Conservation (phyloP, 2,113 vertebrate species). For the Chloebia gouldiae region DNA sequence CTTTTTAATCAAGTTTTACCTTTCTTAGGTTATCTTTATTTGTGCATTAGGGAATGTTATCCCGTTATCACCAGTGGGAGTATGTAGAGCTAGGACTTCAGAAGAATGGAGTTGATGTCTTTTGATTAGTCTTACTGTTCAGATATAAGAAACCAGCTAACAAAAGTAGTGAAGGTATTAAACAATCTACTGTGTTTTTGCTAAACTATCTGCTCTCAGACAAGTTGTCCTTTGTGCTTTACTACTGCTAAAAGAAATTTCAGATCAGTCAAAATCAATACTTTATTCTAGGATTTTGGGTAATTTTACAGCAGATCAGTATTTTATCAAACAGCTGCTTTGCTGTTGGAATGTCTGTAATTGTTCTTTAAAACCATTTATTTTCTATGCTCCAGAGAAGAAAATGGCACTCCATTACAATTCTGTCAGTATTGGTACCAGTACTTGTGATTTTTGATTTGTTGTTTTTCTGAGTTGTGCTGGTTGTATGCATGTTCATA, state of each 20-base stretch:
- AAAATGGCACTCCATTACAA: neutral
- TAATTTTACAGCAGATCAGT: neutral
- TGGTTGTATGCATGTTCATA: neutral
- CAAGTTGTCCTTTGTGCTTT: neutral
- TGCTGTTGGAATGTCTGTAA: neutral
- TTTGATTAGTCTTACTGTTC: neutral
- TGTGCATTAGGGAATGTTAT: fast-evolving
- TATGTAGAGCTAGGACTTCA: neutral
- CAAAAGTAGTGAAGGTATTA: neutral
- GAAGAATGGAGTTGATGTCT: neutral
- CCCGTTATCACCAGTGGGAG: neutral
- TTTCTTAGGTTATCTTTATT: neutral
- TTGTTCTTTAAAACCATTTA: neutral
- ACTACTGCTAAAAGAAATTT: neutral
- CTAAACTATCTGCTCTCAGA: neutral
- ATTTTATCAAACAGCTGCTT: neutral
- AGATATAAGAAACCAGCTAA: neutral
- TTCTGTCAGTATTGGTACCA: neutral
- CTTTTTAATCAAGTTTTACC: neutral
- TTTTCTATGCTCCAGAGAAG: neutral
- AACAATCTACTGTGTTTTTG: neutral
- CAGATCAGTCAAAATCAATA: neutral
- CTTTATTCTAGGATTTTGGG: neutral
- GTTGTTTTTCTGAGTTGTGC: neutral
- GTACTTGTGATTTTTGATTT: neutral